Base-by-base conservation (phyloP, 2,113 vertebrate species). In the Cygnus atratus region DNA sequence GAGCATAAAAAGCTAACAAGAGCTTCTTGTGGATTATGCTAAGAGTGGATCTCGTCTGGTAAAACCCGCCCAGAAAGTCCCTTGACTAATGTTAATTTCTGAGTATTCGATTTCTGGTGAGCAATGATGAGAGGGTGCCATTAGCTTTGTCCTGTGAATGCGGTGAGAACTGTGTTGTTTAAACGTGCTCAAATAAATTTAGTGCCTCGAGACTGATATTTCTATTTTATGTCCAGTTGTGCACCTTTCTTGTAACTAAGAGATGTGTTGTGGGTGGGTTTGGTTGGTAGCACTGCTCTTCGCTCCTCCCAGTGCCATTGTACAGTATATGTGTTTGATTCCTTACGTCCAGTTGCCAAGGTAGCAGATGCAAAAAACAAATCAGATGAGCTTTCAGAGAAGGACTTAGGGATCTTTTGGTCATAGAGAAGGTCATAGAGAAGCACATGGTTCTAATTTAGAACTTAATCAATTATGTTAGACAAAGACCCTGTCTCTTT, bases 51-150 rank as follows among this genome's bases (percentile, higher is more conserved):
- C 46, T 93, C 46, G 7, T 67, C 68, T 78, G 88, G 88, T 95
- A 93, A 92, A 90, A 94, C 76, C 76, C 92, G 78, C 46, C 19
- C 31, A 74, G 70, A 91, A 97, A 93, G 94, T 75, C 94, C 91
- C 91, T 55, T 63, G 68, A 29, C 31, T 62, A 31, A 55, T 31
- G 50, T 41, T 76, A 6, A 74, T 90, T 90, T 71, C 19, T 1
- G 41, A 71, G n/a, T 55, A 29, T 81, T 80, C 46, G 55, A 55
- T 66, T 80, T 93, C 50, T 1, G 59, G 9, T 80, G 41, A 83
- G 85, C 55, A 35, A 26, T 11, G 62, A 35, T 54, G 89, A 81
- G 17, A 63, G 43, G 28, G 41, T 61, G 41, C 33, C n/a, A 7
- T 54, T 79, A 20, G 18, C 16, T 62, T 33, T 62, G 65, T n/a